Conservation (phyloP, 2,888 invertebrate species). For the Diadegma fenestrale region DNA sequence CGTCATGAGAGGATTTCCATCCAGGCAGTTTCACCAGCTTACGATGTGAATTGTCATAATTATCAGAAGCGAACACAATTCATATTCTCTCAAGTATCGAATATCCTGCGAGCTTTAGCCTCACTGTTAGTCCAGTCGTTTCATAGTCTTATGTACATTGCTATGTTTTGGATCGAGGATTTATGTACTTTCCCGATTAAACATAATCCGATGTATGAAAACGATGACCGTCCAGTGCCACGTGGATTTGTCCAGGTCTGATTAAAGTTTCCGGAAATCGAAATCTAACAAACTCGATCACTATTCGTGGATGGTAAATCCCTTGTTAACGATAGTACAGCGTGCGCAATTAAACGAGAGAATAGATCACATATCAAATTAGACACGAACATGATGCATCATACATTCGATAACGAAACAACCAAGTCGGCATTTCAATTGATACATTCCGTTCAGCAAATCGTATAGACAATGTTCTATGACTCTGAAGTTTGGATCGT, state of each 20-base stretch:
- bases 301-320: background rate
- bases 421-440: background rate
- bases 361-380: conserved; percentile 7
- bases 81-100: background rate
- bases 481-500: too few relatives aligned
- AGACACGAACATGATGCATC: background rate
- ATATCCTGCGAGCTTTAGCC: background rate
- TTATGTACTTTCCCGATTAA: background rate
- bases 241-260: background rate
- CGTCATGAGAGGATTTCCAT: too few relatives aligned
- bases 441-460: background rate
- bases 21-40: too few relatives aligned
- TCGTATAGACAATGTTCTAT: background rate
- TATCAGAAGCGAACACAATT: background rate
- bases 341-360: conserved; percentile 9
- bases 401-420: background rate
- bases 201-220: background rate
- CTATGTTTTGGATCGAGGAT: background rate
- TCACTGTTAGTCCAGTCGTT: background rate
- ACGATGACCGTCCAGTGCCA: background rate
- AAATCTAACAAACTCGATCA: background rate
- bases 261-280: background rate
- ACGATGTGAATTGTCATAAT: background rate
- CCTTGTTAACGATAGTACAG: background rate
- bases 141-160: background rate